These are phyloP conservation scores for Aegypius monachus DNA, from an alignment of 2,113 vertebrate genomes.

Conservation along the genomic window DNA sequence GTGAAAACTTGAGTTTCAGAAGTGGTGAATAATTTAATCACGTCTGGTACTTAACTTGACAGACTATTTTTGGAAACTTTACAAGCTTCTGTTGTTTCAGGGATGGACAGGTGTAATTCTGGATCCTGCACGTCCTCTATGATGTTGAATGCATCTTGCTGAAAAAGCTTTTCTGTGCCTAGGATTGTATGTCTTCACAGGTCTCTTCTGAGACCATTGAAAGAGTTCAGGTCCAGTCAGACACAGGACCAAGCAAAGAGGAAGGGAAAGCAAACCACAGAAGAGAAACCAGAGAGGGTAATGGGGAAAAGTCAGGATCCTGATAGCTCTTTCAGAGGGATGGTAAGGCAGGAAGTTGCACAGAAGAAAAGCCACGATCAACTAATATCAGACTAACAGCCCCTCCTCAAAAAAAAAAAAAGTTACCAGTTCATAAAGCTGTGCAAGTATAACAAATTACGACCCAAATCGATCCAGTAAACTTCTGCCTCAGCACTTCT, in stretches of 20 bases:
- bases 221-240: background rate
- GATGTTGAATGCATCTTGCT: background rate
- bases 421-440: background rate
- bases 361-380: background rate
- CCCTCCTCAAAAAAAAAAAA: background rate
- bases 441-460: background rate
- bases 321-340: background rate
- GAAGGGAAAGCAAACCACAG: background rate
- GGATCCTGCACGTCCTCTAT: background rate
- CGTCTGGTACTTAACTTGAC: background rate
- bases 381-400: background rate
- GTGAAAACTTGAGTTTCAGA: background rate
- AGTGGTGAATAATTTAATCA: background rate
- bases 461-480: slow-evolving; percentile 31
- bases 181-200: background rate
- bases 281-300: background rate
- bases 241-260: background rate
- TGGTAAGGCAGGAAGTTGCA: background rate
- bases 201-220: background rate
- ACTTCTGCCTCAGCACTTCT: slow-evolving; percentile 51
- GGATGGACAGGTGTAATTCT: background rate
- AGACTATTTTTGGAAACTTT: background rate
- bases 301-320: background rate
- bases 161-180: background rate
- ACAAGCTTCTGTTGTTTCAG: background rate